Evolutionary conservation across 2,113 vertebrate genomes (phyloP), one percentile per base, ranked within the genome.

Genomic region (Peromyscus californicus): DNA sequence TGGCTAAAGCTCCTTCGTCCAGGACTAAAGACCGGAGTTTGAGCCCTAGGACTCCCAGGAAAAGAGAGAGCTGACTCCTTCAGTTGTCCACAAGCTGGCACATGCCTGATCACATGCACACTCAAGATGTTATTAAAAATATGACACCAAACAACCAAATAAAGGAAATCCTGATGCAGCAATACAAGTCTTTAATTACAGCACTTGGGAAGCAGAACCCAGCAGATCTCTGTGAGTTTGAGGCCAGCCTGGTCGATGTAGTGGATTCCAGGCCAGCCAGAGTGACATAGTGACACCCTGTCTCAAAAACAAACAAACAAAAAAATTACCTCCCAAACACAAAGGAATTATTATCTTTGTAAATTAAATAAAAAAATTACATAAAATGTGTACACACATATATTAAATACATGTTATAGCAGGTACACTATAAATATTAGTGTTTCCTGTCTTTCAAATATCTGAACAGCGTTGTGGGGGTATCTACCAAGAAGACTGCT

Each of bases 291-390:
- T 39, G 36, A 84, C 24, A 33, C 29, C 17, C 17, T 67, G 29
- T 67, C 42, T 67, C 16, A 33, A 70, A 70, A 51, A 70, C 13
- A 79, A 48, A 51, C 48, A 29, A 45, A 26, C 6, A 75, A n/a
- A 76, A 76, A 11, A 51, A 79, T 45, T 42, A 45, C 21, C n/a
- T 76, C 11, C 74, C 39, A 33, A 31, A 51, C 26, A 29, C 24
- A 31, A 45, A 79, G 76, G 13, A 29, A 36, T 54, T 54, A 36
- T 54, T 54, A 51, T 79, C 29, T 78, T 92, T 84, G 24, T 89
- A 91, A 96, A 78, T 95, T 79, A 91, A 93, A 24, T 90, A 59
- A 70, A 5, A 89, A 95, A 82, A 63, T 61, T n/a, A 33, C 39
- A 26, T 26, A 83, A 96, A 92, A 96, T 72, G 22, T 72, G 70